Base-by-base conservation (phyloP, 1,140 invertebrate genomes). In the Macrocentrus cingulum region DNA sequence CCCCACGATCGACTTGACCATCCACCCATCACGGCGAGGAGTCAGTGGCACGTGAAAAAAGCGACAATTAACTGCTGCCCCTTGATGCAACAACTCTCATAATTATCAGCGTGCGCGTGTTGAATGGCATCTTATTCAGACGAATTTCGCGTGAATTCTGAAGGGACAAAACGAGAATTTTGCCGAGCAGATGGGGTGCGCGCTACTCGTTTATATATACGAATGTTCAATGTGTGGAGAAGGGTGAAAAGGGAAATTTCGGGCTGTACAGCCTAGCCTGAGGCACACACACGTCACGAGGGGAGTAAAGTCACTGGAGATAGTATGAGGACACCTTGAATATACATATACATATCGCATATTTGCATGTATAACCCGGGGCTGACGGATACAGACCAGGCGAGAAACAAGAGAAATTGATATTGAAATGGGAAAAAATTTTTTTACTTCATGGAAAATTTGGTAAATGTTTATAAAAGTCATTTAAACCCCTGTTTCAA, bases 271-370 rank as follows among this genome's bases (percentile, higher is more conserved):
- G 20, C 20, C 18, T 46, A 22, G 44, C 44, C 44, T 46, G 18
- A 23, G 44, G 44, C 44, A 22, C n/a, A 20, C n/a, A n/a, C n/a
- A n/a, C n/a, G n/a, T 18, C 44, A 46, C 22, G 25, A 9, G 19
- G 8, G 44, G 7, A 13, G 44, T 2, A 22, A 22, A 46, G 44
- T 46, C 19, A 18, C 44, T 19, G 11, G 25, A 29, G 25, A 20
- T 7, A 8, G 44, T 7, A 18, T 5, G 36, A 39, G 9, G 25
- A 4, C 25, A 42, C 41, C 41, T 42, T 42, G 41, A 42, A 42
- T 29, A 29, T 29, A 29, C 9, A 39, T 46, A 46, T 46, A 46
- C 44, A 46, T 46, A 46, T 46, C 25, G 22, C 25, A 13, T 46
- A 46, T 46, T 46, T 23, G 19, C 44, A 46, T 22, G 44, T 20